Conservation (phyloP, 2,113 vertebrate species). For the Lagopus muta region DNA sequence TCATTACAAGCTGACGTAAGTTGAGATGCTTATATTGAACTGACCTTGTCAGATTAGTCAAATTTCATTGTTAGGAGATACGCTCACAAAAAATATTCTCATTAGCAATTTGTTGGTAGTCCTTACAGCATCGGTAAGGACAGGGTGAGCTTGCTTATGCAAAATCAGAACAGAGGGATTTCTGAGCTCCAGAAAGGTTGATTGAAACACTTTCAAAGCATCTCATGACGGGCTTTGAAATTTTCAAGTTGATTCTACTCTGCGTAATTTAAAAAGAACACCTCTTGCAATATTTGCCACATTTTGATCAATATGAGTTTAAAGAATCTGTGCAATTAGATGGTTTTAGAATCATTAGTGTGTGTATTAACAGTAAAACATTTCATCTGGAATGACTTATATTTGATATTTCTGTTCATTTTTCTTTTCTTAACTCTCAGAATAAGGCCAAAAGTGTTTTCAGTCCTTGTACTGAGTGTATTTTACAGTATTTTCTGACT, state of each 20-base stretch:
- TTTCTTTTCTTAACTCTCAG: not conserved
- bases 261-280: not conserved
- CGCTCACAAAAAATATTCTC: not conserved
- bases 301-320: not conserved
- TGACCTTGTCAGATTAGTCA: slow-evolving; percentile 53
- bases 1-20: slow-evolving; percentile 48
- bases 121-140: not conserved
- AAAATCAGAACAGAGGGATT: not conserved
- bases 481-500: not conserved
- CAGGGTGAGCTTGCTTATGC: not conserved
- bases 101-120: slow-evolving; percentile 26
- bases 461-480: not conserved
- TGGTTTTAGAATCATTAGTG: not conserved
- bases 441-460: not conserved
- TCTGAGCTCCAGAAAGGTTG: not conserved
- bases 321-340: not conserved
- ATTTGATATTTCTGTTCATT: not conserved
- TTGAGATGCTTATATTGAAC: slow-evolving; percentile 26
- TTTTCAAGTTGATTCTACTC: not conserved
- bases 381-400: not conserved
- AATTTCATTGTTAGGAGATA: slow-evolving; percentile 19
- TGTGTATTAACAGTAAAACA: not conserved
- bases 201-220: slow-evolving; percentile 13
- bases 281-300: not conserved
- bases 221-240: not conserved